Base-by-base conservation (phyloP, 2,113 vertebrate species). In the Hippocampus comes region DNA sequence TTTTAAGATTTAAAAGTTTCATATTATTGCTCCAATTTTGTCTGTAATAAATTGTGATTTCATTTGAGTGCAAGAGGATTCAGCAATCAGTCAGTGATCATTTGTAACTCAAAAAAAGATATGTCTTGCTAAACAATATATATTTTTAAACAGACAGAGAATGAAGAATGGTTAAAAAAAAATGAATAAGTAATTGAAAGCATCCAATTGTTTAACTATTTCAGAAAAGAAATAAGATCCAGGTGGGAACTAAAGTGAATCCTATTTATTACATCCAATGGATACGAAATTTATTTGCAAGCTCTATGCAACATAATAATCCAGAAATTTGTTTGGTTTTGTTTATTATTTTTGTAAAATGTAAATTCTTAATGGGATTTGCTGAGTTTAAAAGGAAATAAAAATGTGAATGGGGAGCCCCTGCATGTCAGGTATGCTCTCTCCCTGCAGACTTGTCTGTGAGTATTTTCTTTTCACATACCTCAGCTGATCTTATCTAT, bases 1-100 rank as follows among this genome's bases (percentile, higher is more conserved):
- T 89, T 90, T 72, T 79, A 70, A 72, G 60, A 63, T 42, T 64
- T 0, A 85, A 84, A 80, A 81, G 55, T 43, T 84, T 55, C 11
- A 74, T 75, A 77, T 84, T 63, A 79, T 80, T 79, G 0, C 0
- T n/a, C 14, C 77, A 1, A 8, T 76, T 87, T 64, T 34, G 21
- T 59, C 17, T 3, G n/a, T 79, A 84, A 86, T 60, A 83, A 86
- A 79, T 86, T 69, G 4, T 72, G 12, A 64, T 72, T 38, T 73
- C 7, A 65, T 75, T 71, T 67, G 21, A 66, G 10, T 41, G 17
- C 34, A 71, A 60, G 25, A 27, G 38, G 56, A 34, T 25, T 73
- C 48, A 57, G 53, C 7, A 60, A 1, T n/a, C 2, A 9, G 78
- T 75, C 9, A 76, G 51, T 57, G 64, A 14, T 10, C 15, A 80